These are phyloP conservation scores for Aplidium turbinatum DNA, from an alignment of 23 tunicate genomes.

Conservation along the genomic window DNA sequence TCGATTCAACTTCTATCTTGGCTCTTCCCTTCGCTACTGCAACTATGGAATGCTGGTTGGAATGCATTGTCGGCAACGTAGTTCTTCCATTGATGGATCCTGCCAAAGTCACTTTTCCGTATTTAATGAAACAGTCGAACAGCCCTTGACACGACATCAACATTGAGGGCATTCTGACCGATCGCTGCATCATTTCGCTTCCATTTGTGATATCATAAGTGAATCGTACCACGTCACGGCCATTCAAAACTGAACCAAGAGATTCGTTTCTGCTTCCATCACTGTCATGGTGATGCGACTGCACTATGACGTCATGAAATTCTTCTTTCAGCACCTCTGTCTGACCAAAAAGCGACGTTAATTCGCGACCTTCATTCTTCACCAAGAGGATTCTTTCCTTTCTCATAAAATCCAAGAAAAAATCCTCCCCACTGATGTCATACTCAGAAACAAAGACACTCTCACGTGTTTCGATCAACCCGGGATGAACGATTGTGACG, in stretches of 20 bases:
- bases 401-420: slow-evolving; percentile 8
- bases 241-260: slow-evolving; percentile 16
- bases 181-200: background rate
- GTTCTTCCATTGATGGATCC: background rate
- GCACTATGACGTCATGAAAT: slow-evolving; percentile 9
- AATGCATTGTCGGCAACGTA: background rate
- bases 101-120: background rate
- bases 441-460: slow-evolving; percentile 24
- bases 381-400: slow-evolving; percentile 18
- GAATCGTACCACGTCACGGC: background rate
- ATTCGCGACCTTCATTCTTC: too few relatives aligned
- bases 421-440: slow-evolving; percentile 54
- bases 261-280: slow-evolving; percentile 4
- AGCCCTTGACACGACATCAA: slow-evolving; percentile 34
- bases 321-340: too few relatives aligned
- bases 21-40: slow-evolving; percentile 10
- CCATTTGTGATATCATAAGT: background rate
- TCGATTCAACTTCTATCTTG: too few relatives aligned
- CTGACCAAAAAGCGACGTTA: too few relatives aligned
- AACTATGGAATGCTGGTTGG: slow-evolving; percentile 6
- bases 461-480: too few relatives aligned
- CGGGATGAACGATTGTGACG: too few relatives aligned
- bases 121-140: slow-evolving; percentile 5
- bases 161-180: slow-evolving; percentile 19
- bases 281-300: background rate